Evolutionary conservation across 2,888 invertebrate genomes (phyloP), one percentile per base, ranked within the genome.

Genomic region (Epinotia brunnichana): DNA sequence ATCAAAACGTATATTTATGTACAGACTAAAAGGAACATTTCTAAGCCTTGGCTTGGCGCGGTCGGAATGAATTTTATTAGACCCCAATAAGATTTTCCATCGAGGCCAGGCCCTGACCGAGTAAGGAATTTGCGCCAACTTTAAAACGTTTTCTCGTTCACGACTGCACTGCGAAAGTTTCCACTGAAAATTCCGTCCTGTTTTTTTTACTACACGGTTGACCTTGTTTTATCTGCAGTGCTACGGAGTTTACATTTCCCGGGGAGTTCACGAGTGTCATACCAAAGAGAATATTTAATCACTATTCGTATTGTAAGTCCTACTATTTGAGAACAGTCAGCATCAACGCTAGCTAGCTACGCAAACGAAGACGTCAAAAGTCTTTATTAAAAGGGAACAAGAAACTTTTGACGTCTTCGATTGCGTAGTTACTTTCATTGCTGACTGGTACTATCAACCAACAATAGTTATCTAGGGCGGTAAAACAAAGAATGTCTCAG

Each of bases 91-190:
- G 67, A 72, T 61, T 72, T 68, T 21, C 61, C 56, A 62, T 62
- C 72, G 56, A 68, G 72, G 61, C 56, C 67, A 68, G 72, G 19
- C 61, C 61, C 67, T 72, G 72, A 72, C 67, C 72, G 67, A 56
- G 67, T 68, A 56, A 72, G 67, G 56, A 67, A 72, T 67, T 67
- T 56, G 72, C 67, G 67, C 62, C 61, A 62, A 67, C 61, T 72
- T 67, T 72, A 72, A 72, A 64, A 44, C 54, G 60, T 66, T 72
- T 56, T 56, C 56, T 54, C 67, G 56, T 54, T 54, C 24, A 67
- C 64, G 61, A 67, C 67, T 59, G 67, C 67, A 57, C 44, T 59
- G 48, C 62, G 67, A 61, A 67, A 56, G 44, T 24, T 59, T 66
- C 17, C n/a, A 35, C 54, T 11, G 41, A 56, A 21, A n/a, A 66